Conservation (phyloP, 2,797 vertebrate genomes). For the Cuculus canorus region DNA sequence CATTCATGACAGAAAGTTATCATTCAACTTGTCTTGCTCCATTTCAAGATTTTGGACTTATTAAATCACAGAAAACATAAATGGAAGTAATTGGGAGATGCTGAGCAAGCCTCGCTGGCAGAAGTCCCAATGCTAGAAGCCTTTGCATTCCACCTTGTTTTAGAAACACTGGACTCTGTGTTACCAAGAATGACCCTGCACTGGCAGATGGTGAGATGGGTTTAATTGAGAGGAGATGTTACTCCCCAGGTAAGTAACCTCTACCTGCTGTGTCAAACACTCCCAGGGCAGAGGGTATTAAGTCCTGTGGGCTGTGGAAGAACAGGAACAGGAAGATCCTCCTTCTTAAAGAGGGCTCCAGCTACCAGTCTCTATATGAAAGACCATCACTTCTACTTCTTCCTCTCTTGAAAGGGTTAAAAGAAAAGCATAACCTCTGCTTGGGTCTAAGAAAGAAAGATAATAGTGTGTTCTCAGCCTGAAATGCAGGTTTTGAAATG, state of each 20-base stretch:
- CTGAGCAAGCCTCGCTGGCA: background rate
- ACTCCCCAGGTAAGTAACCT: background rate
- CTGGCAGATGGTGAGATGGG: background rate
- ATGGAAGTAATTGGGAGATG: background rate
- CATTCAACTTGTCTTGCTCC: background rate
- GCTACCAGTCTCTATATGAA: background rate
- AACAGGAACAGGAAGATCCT: background rate
- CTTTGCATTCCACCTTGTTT: background rate
- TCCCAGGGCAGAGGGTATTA: background rate
- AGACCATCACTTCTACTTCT: background rate
- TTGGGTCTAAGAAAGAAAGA: background rate
- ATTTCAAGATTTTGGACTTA: background rate
- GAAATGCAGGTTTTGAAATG: slow-evolving; percentile 39
- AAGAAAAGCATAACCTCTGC: background rate
- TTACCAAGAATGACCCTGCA: background rate
- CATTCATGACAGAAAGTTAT: background rate
- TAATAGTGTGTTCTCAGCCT: background rate
- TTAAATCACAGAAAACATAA: background rate
- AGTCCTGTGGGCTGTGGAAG: background rate
- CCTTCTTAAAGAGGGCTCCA: background rate
- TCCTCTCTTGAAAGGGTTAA: background rate
- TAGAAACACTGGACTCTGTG: background rate
- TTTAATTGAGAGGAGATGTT: background rate
- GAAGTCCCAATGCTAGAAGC: background rate
- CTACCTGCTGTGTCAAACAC: background rate